These are phyloP conservation scores for Tauraco erythrolophus DNA, from an alignment of 2,113 vertebrate species.

Conservation along the genomic window DNA sequence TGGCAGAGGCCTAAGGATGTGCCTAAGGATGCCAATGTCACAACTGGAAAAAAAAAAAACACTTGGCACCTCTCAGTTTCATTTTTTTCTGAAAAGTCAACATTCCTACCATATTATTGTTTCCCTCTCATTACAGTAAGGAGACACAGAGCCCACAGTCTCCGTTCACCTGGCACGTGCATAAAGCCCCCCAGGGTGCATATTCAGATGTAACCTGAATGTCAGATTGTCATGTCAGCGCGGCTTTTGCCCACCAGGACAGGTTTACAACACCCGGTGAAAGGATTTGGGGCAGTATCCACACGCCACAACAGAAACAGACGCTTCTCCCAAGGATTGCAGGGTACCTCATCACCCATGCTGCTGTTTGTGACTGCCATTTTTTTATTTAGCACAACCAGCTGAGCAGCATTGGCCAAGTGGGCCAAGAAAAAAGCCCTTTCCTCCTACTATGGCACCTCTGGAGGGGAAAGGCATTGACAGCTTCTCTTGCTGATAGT, in stretches of 20 bases:
- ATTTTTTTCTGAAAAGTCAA: background rate
- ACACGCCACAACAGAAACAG: background rate
- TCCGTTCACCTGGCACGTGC: fast-evolving
- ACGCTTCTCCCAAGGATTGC: background rate
- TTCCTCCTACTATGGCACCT: background rate
- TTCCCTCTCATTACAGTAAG: background rate
- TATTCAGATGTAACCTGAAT: background rate
- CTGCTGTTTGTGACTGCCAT: background rate
- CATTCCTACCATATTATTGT: background rate
- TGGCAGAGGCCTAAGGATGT: background rate
- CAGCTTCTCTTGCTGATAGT: background rate
- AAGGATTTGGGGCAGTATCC: background rate
- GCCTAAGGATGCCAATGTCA: background rate
- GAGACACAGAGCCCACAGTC: background rate
- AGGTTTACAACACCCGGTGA: fast-evolving
- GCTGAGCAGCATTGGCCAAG: background rate
- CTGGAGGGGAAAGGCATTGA: background rate
- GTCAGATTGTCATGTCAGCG: too few species aligned
- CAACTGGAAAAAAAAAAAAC: background rate
- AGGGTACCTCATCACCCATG: background rate
- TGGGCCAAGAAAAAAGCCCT: background rate
- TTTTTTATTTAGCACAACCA: background rate
- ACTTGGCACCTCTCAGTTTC: background rate
- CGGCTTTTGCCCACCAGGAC: background rate
- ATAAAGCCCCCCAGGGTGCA: background rate